phyloP scores from a whole-genome alignment of 2,797 vertebrate species.

The Balearica regulorum region DNA sequence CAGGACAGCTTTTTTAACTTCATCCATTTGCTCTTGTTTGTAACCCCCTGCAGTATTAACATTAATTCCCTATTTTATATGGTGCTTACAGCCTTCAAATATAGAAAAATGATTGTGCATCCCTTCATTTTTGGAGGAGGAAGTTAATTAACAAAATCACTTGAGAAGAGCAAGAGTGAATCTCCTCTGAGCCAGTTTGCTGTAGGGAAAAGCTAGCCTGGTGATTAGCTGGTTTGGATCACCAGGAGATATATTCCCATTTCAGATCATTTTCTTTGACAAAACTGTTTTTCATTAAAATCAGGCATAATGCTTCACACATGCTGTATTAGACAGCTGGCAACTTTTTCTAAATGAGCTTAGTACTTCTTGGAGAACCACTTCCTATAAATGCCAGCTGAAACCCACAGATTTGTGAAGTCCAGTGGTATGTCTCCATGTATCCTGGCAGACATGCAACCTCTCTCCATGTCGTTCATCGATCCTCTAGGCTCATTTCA shows the following conservation, averaged over 20 bases:
- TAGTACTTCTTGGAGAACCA: background rate
- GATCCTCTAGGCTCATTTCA: background rate
- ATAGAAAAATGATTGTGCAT: background rate
- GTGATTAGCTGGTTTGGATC: background rate
- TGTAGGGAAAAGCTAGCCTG: background rate
- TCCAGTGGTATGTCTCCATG: background rate
- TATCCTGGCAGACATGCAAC: background rate
- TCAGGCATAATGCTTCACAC: background rate
- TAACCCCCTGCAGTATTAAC: background rate
- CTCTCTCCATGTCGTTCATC: background rate
- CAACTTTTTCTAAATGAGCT: background rate
- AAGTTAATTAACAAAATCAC: slow-evolving; percentile 11
- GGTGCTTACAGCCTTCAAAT: background rate
- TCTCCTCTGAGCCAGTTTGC: background rate
- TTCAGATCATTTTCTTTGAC: background rate
- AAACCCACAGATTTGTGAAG: background rate
- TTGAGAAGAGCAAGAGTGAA: background rate
- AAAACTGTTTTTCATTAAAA: background rate
- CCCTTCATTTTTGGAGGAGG: background rate
- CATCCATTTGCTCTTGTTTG: background rate
- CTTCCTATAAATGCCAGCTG: background rate
- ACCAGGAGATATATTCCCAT: background rate
- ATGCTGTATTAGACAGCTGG: background rate
- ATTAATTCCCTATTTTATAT: background rate
- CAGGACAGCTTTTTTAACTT: background rate